Percentiles rank a stretch among this genome's conserved stretches.
Evolutionary conservation across 1,140 invertebrate genomes (phyloP).

Genomic region (Drosophila elegans): DNA sequence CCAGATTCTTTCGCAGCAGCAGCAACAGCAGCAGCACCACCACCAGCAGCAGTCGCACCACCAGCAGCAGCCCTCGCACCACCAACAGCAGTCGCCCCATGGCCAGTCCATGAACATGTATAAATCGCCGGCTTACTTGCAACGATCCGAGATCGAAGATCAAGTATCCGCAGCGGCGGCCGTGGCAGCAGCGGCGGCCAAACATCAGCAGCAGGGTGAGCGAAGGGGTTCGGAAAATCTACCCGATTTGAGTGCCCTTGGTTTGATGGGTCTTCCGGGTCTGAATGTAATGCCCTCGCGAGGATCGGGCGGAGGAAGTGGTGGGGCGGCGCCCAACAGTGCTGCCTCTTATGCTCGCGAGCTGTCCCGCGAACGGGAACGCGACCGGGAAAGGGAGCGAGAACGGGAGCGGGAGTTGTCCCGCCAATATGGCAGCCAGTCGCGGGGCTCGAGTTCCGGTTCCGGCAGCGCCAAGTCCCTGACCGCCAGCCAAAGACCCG

Average conservation of each 20-base stretch:
- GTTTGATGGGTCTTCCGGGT: slow-evolving; percentile 77
- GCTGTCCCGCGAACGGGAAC: slow-evolving; percentile 61
- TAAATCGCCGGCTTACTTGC: slow-evolving; percentile 79
- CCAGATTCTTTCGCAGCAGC: slow-evolving; percentile 79
- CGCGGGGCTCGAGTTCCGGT: slow-evolving; percentile 65
- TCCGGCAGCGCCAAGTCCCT: slow-evolving; percentile 52
- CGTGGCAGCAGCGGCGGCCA: slow-evolving; percentile 63
- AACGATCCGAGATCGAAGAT: slow-evolving; percentile 81
- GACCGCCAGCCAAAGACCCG: slow-evolving; percentile 47
- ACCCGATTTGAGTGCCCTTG: slow-evolving; percentile 74
- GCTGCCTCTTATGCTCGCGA: slow-evolving; percentile 75
- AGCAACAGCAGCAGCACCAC: slow-evolving; percentile 67
- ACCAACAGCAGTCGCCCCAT: slow-evolving; percentile 72
- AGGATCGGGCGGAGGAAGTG: slow-evolving; percentile 28
- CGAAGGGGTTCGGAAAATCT: slow-evolving; percentile 64
- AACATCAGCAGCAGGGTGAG: slow-evolving; percentile 58
- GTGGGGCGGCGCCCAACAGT: slow-evolving; percentile 58
- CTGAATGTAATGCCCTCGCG: slow-evolving; percentile 77
- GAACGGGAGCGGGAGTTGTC: slow-evolving; percentile 71
- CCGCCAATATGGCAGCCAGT: slow-evolving; percentile 77
- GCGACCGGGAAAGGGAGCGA: slow-evolving; percentile 70
- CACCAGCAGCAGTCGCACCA: slow-evolving; percentile 72
- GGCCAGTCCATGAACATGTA: slow-evolving; percentile 81
- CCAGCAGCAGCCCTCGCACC: slow-evolving; percentile 70
- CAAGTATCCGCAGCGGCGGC: slow-evolving; percentile 74